Conservation (phyloP, 1,140 invertebrate genomes). For the Lepeophtheirus salmonis region DNA sequence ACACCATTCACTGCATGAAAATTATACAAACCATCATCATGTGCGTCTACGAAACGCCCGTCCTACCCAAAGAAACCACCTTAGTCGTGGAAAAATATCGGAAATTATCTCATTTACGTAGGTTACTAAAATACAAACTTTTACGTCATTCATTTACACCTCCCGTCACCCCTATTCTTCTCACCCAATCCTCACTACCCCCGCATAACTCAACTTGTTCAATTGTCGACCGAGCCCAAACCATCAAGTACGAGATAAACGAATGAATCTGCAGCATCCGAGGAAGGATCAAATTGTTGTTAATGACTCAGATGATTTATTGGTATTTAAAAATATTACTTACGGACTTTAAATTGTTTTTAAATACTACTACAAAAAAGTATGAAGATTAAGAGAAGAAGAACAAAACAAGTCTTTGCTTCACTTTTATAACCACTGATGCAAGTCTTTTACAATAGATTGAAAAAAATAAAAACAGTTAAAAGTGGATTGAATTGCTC, state of each 20-base stretch:
- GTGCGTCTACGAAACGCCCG: conserved; percentile 77
- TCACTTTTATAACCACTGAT: too few species aligned
- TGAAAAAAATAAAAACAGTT: too few species aligned
- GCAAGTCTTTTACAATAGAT: too few species aligned
- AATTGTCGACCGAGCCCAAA: neutral
- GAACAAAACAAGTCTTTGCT: too few species aligned
- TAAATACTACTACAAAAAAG: neutral
- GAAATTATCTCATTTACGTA: conserved; percentile 79
- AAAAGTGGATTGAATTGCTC: too few species aligned
- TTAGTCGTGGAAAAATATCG: conserved; percentile 84
- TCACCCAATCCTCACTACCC: too few species aligned
- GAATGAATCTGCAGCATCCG: neutral
- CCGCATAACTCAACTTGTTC: too few species aligned
- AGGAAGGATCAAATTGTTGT: too few species aligned
- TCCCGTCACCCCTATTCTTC: neutral
- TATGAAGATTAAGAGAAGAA: neutral
- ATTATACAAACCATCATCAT: conserved; percentile 77
- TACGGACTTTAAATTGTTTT: neutral
- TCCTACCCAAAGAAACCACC: conserved; percentile 79
- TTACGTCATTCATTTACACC: neutral
- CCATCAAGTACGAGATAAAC: neutral
- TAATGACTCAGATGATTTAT: too few species aligned
- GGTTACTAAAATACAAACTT: conserved; percentile 49
- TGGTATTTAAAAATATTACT: too few species aligned
- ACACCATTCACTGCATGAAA: conserved; percentile 81